Conservation (phyloP, 2,113 vertebrate species). For the Cheilinus undulatus region DNA sequence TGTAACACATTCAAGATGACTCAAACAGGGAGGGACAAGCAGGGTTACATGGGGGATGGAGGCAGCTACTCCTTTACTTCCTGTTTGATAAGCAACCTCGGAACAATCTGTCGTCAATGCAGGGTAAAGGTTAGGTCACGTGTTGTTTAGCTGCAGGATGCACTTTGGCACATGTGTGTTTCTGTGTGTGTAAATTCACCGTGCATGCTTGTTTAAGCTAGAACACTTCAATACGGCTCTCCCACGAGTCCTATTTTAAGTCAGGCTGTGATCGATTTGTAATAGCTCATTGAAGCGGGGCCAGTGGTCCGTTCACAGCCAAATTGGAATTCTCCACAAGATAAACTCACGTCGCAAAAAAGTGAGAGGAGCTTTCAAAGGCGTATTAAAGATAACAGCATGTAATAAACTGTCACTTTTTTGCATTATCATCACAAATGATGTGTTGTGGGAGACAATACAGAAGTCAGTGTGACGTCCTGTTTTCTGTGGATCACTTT, state of each 20-base stretch:
- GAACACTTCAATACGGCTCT: slow-evolving; percentile 23
- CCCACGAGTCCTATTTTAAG: slow-evolving; percentile 55
- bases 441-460: slow-evolving; percentile 16
- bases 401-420: slow-evolving; percentile 49
- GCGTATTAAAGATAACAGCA: slow-evolving; percentile 38
- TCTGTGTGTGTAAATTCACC: slow-evolving; percentile 24
- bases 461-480: slow-evolving; percentile 1
- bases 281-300: slow-evolving; percentile 65
- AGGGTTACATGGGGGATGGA: slow-evolving; percentile 17
- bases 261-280: slow-evolving; percentile 66
- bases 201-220: slow-evolving; percentile 44
- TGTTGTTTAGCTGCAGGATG: not conserved
- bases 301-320: slow-evolving; percentile 58
- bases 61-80: slow-evolving; percentile 8
- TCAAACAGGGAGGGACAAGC: slow-evolving; percentile 4
- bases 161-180: slow-evolving; percentile 2
- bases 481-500: not conserved
- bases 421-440: slow-evolving; percentile 45
- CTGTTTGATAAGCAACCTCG: not conserved
- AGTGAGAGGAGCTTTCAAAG: slow-evolving; percentile 57
- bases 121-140: slow-evolving; percentile 20
- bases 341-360: slow-evolving; percentile 48
- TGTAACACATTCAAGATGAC: slow-evolving; percentile 1
- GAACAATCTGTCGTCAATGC: slow-evolving; percentile 16
- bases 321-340: slow-evolving; percentile 61